A percentile compares a stretch with the other conserved stretches of the same genome.
phyloP scores from a whole-genome alignment of 2,113 vertebrate genomes.

The Anguilla japonica region DNA sequence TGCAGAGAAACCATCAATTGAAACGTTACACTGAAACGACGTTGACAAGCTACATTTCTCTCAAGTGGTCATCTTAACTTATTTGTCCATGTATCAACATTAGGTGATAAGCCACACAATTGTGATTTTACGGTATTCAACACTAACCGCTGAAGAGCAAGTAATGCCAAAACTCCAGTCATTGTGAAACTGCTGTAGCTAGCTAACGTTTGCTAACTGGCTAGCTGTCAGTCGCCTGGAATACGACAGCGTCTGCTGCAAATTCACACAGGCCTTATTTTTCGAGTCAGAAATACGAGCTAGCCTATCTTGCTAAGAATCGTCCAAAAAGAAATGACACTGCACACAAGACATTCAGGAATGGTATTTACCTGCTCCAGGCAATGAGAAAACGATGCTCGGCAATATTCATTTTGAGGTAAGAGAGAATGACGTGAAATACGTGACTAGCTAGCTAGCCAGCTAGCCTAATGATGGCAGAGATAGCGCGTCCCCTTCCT shows the following conservation, averaged over 20 bases:
- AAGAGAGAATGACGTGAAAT: neutral
- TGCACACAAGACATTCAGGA: neutral
- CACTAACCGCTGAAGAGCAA: neutral
- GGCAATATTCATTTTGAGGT: conserved; percentile 17
- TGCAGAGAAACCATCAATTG: neutral
- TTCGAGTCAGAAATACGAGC: neutral
- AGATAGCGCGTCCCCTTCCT: conserved; percentile 10
- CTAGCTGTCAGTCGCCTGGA: neutral
- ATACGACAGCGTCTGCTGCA: conserved; percentile 21
- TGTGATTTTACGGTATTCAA: neutral
- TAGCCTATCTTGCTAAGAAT: neutral
- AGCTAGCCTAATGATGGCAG: conserved; percentile 13
- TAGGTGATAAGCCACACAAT: neutral
- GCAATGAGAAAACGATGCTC: neutral
- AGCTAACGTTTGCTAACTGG: neutral
- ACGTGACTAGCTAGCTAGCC: neutral
- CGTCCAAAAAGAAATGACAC: conserved; percentile 6
- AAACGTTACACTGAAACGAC: neutral
- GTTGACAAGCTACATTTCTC: neutral
- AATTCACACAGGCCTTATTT: conserved; percentile 26
- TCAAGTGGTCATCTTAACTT: neutral
- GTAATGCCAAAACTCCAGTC: neutral
- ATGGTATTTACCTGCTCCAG: conserved; percentile 17
- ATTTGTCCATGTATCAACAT: neutral
- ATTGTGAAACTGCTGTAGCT: neutral